Conservation (phyloP, 2,113 vertebrate species). For the Thunnus maccoyii region DNA sequence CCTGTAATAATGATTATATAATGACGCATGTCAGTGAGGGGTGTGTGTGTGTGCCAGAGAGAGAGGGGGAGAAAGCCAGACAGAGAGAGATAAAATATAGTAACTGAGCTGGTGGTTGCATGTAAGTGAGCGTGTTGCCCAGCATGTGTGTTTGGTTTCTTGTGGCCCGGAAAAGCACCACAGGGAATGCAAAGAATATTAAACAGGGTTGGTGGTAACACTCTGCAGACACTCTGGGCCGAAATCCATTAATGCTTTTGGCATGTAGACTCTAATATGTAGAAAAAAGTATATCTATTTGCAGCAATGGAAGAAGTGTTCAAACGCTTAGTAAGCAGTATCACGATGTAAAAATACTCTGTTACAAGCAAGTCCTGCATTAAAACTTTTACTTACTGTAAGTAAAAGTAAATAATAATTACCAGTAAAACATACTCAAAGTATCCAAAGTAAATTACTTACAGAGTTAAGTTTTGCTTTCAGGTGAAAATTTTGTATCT, state of each 20-base stretch:
- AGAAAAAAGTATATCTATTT: slow-evolving; percentile 12
- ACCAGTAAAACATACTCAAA: no score
- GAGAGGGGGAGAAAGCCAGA: not conserved
- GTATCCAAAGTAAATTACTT: no score
- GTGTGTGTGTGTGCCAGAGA: not conserved
- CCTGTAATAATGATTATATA: slow-evolving; percentile 53
- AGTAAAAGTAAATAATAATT: not conserved
- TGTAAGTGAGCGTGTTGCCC: slow-evolving; percentile 55
- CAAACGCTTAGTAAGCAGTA: not conserved
- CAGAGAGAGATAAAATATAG: slow-evolving; percentile 16
- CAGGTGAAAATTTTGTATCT: no score
- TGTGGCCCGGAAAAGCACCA: slow-evolving; percentile 52
- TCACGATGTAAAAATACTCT: not conserved
- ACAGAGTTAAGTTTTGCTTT: no score
- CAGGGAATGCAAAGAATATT: slow-evolving; percentile 56
- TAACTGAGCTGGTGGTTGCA: slow-evolving; percentile 41
- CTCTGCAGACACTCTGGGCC: slow-evolving; percentile 40
- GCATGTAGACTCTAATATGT: slow-evolving; percentile 12
- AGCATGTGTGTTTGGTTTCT: slow-evolving; percentile 65
- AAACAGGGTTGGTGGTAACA: slow-evolving; percentile 49
- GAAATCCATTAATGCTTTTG: slow-evolving; percentile 28
- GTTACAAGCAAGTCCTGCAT: no score
- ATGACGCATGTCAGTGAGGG: slow-evolving; percentile 32
- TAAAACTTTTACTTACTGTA: not conserved
- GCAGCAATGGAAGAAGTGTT: not conserved